These are phyloP conservation scores for Diplodus puntazzo DNA, from an alignment of 2,797 vertebrate species.

Conservation along the genomic window DNA sequence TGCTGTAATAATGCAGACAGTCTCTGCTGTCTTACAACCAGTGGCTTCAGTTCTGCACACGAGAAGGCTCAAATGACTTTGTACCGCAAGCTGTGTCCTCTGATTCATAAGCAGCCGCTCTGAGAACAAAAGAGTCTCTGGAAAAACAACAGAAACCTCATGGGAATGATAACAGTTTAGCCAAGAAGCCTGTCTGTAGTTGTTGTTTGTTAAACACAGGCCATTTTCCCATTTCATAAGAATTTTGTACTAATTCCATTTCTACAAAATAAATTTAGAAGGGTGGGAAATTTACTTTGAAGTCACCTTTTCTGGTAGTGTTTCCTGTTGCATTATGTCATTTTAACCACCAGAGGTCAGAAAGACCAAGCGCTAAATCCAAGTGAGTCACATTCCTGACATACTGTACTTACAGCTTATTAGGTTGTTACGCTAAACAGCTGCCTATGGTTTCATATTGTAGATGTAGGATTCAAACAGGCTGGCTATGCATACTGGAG, in stretches of 20 bases:
- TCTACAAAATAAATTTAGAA: neutral
- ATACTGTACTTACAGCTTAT: neutral
- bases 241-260: neutral
- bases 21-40: neutral
- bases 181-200: neutral
- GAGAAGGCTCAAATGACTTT: slow-evolving; percentile 4
- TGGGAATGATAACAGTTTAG: neutral
- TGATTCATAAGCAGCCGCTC: slow-evolving; percentile 21
- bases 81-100: slow-evolving; percentile 12
- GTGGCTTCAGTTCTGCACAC: neutral
- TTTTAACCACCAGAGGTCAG: slow-evolving; percentile 57
- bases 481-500: too few relatives aligned
- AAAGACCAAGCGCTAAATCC: slow-evolving; percentile 1
- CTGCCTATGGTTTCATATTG: too few relatives aligned
- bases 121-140: slow-evolving; percentile 8
- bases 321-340: neutral
- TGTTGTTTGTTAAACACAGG: neutral
- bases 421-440: neutral
- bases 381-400: neutral
- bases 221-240: neutral
- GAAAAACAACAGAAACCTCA: slow-evolving; percentile 1
- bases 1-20: neutral
- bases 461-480: too few relatives aligned
- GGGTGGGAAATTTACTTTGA: neutral
- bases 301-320: neutral